Evolutionary conservation across 37 sponge, comb jelly and placozoan species (phyloP).

Genomic region (Eunapius fragilis): DNA sequence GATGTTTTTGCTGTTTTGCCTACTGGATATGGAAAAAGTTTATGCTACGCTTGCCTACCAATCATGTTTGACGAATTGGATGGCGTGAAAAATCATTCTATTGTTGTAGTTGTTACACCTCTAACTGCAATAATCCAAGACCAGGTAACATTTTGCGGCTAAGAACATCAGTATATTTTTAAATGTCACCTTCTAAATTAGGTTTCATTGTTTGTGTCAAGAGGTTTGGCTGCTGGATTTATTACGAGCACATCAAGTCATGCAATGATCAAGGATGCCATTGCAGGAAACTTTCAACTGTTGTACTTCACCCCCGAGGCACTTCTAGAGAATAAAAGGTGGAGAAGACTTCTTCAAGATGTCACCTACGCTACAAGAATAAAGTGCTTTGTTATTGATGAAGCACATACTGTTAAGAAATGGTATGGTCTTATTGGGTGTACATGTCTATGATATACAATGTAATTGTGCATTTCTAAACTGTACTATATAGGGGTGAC

Average conservation of each 20-base stretch:
- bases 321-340: background rate
- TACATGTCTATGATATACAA: background rate
- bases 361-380: background rate
- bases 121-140: slow-evolving; percentile 15
- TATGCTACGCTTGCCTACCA: slow-evolving; percentile 6
- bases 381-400: slow-evolving; percentile 9
- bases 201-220: background rate
- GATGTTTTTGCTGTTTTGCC: background rate
- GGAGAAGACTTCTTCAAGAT: slow-evolving; percentile 3
- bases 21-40: background rate
- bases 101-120: slow-evolving; percentile 16
- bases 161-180: background rate
- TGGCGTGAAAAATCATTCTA: background rate
- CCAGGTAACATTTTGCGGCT: slow-evolving; percentile 1
- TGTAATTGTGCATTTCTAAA: background rate
- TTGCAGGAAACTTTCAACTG: background rate
- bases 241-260: background rate
- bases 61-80: background rate
- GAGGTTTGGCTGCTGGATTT: background rate
- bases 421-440: background rate
- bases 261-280: background rate
- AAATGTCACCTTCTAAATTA: background rate
- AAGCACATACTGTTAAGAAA: slow-evolving; percentile 17
- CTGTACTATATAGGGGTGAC: no score
- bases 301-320: background rate